Percentiles rank a stretch among this genome's conserved stretches.
These are phyloP conservation scores for Electrophaes corylata DNA, from an alignment of 2,888 invertebrate species.

Conservation along the genomic window DNA sequence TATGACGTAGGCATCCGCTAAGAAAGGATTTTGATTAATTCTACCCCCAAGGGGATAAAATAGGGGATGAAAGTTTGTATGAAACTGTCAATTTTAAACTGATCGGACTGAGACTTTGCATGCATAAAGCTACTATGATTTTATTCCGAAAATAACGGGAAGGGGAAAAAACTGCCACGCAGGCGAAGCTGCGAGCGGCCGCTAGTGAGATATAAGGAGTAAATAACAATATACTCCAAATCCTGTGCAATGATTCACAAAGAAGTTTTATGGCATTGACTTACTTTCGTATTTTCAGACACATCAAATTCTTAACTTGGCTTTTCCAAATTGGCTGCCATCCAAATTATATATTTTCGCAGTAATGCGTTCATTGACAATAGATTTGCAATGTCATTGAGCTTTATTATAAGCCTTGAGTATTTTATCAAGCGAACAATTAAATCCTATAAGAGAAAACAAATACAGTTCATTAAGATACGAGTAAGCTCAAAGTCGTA, in stretches of 20 bases:
- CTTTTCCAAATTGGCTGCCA: conserved; percentile 12
- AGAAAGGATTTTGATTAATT: no score
- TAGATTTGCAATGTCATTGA: conserved; percentile 8
- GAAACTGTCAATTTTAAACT: no score
- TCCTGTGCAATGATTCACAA: conserved; percentile 11
- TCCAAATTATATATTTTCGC: conserved; percentile 18
- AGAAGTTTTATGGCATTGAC: conserved; percentile 20
- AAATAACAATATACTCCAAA: neutral
- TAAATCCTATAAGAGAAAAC: no score
- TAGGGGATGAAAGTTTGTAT: no score
- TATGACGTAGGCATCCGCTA: no score
- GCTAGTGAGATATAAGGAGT: neutral
- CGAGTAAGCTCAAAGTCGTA: neutral
- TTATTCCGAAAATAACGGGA: no score
- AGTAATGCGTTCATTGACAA: conserved; percentile 27
- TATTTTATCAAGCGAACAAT: no score
- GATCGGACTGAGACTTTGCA: no score
- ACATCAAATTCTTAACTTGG: conserved; percentile 12
- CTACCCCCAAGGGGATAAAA: no score
- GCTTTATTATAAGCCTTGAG: neutral
- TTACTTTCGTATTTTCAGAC: conserved; percentile 27
- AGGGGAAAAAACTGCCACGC: no score
- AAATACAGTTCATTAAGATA: neutral
- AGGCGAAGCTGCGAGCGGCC: no score
- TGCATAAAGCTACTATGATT: no score